Evolutionary conservation across 1,140 invertebrate species (phyloP), one percentile per base, ranked within the genome.

Genomic region (Geopemphigus sp.): DNA sequence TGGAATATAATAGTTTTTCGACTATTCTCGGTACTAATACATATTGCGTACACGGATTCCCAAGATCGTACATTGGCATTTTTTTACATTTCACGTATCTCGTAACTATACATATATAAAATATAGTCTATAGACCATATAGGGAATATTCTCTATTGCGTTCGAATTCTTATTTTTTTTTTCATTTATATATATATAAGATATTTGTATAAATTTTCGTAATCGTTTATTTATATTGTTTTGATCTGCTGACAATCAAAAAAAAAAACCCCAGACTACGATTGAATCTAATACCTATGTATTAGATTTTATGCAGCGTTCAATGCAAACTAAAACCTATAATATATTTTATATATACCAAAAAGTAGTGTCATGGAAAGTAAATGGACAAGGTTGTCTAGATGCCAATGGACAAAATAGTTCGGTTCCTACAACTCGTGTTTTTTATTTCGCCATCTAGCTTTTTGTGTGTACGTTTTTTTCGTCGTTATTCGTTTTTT

Each of bases 351-450:
- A 39, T 39, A 39, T 39, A 39, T 39, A 8, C 32, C 32, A 39
- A 39, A 39, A 39, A 39, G 32, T 39, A 68, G n/a, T 68, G 66
- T 68, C 66, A 26, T 22, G 22, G 66, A 68, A 68, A 68, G 66
- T 68, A 68, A 68, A 50, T 22, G 19, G 22, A 68, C 66, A 68
- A 68, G 66, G 66, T 50, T 68, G 66, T 50, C 45, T 68, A 50
- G 66, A 68, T 68, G 66, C 50, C 66, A 24, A 29, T 24, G 39
- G 39, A 14, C 39, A 45, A 39, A 66, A 68, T 68, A 68, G 17
- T 45, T 47, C 64, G 22, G 39, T 5, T 32, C 63, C 8, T 47
- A 24, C 24, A 68, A 68, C 47, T 47, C 32, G 12, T 68, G 14
- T 45, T 24, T 47, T 14, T 47, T 66, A 66, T n/a, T 47, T 8